Conservation (phyloP, 2,797 vertebrate genomes). For the Sandelia bainsii region DNA sequence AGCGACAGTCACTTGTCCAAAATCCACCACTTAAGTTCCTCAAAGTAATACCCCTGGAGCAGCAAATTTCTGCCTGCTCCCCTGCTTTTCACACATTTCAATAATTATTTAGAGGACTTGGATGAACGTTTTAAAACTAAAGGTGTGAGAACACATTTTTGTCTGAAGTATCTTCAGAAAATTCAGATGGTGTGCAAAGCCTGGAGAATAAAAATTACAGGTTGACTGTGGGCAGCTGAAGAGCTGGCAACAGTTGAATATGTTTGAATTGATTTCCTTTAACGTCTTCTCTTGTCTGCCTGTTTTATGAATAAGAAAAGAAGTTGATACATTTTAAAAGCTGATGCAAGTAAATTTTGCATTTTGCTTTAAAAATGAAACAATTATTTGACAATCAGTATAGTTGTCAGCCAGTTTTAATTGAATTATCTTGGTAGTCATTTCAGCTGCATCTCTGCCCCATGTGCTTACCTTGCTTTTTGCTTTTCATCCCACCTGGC, state of each 20-base stretch:
- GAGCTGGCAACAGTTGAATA: not conserved
- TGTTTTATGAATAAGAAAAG: not conserved
- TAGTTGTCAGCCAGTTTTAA: not conserved
- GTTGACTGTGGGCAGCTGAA: not conserved
- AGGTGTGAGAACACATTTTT: too few relatives aligned
- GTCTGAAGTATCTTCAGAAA: too few relatives aligned
- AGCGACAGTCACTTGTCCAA: not conserved
- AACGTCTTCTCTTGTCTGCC: too few relatives aligned
- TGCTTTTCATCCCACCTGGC: constrained; percentile 49
- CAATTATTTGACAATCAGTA: not conserved
- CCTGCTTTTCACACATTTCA: too few relatives aligned
- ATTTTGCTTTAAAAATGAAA: too few relatives aligned
- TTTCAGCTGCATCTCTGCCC: not conserved
- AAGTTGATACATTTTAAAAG: not conserved
- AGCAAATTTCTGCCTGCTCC: not conserved
- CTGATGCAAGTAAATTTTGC: not conserved
- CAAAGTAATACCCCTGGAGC: not conserved
- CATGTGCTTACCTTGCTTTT: constrained; percentile 33
- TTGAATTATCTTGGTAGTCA: not conserved
- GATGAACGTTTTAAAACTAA: too few relatives aligned
- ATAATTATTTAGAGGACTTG: too few relatives aligned
- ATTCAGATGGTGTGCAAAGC: not conserved
- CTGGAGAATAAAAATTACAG: not conserved
- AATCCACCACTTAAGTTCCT: not conserved
- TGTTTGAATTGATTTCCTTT: constrained; percentile 6